A percentile compares a stretch with the other conserved stretches of the same genome.
phyloP scores from a whole-genome alignment of 1,140 invertebrate genomes.

The Cydia splendana region DNA sequence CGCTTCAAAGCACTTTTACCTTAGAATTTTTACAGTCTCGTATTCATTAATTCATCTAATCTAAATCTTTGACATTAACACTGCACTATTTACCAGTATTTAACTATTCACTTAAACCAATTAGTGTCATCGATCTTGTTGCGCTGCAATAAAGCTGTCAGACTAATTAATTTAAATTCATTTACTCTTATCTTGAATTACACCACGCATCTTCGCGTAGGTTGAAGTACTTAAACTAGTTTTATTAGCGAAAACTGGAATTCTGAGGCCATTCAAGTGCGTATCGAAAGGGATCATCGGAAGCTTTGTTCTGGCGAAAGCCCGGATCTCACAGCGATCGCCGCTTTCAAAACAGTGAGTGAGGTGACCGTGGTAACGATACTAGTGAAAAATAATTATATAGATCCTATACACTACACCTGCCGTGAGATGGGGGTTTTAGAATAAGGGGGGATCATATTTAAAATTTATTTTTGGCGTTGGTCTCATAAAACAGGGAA shows the following conservation, averaged over 20 bases:
- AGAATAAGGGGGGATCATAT: too few species aligned
- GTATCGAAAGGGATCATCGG: constrained; percentile 30
- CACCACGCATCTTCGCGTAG: background rate
- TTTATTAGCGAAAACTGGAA: constrained; percentile 17
- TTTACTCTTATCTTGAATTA: constrained; percentile 5
- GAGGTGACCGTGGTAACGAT: constrained; percentile 12
- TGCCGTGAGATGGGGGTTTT: too few species aligned
- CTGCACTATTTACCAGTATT: background rate
- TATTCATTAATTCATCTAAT: too few species aligned
- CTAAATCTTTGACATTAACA: too few species aligned
- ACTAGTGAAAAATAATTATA: too few species aligned
- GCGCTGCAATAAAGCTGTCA: constrained; percentile 5
- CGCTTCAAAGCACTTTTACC: too few species aligned
- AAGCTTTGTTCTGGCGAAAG: constrained; percentile 29
- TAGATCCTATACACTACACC: too few species aligned
- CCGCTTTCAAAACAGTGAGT: background rate
- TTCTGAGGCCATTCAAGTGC: constrained; percentile 1
- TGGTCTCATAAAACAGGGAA: too few species aligned
- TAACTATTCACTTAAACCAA: background rate
- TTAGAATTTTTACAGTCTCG: too few species aligned
- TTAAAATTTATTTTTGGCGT: too few species aligned
- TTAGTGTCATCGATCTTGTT: background rate
- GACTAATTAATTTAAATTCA: constrained; percentile 12
- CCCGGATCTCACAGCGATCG: constrained; percentile 14
- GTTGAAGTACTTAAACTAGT: constrained; percentile 8